These are phyloP conservation scores for Hypsibius dujardini DNA, from an alignment of 1,140 invertebrate genomes.

Conservation along the genomic window DNA sequence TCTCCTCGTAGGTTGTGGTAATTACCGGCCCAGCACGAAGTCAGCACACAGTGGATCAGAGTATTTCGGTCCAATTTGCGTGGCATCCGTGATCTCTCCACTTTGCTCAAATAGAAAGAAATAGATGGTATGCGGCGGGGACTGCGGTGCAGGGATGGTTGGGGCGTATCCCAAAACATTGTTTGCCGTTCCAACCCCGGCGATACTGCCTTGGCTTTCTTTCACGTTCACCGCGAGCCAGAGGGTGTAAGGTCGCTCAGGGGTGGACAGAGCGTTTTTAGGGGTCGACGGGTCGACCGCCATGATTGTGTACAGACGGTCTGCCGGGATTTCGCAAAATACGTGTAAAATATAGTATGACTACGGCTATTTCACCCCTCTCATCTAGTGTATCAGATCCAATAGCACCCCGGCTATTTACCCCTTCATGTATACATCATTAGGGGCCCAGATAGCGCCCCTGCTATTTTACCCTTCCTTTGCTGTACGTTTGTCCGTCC, in stretches of 20 bases:
- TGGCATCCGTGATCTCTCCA: background rate
- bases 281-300: background rate
- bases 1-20: background rate
- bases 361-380: too few species aligned
- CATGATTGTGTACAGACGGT: background rate
- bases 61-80: background rate
- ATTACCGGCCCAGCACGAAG: background rate
- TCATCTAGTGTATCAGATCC: too few species aligned
- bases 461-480: too few species aligned
- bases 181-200: background rate
- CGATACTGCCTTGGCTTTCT: background rate
- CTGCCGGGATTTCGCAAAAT: background rate
- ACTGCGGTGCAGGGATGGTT: conserved; percentile 1
- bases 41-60: conserved; percentile 7
- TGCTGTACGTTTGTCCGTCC: too few species aligned
- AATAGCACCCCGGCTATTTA: too few species aligned
- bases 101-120: conserved; percentile 10
- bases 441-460: too few species aligned
- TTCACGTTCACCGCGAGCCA: conserved; percentile 2
- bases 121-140: background rate
- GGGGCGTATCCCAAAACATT: background rate
- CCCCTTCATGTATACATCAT: too few species aligned
- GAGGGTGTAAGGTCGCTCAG: background rate
- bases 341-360: too few species aligned
- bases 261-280: conserved; percentile 4